These are phyloP conservation scores for Podiceps cristatus DNA, from an alignment of 2,113 vertebrate genomes.

Conservation along the genomic window DNA sequence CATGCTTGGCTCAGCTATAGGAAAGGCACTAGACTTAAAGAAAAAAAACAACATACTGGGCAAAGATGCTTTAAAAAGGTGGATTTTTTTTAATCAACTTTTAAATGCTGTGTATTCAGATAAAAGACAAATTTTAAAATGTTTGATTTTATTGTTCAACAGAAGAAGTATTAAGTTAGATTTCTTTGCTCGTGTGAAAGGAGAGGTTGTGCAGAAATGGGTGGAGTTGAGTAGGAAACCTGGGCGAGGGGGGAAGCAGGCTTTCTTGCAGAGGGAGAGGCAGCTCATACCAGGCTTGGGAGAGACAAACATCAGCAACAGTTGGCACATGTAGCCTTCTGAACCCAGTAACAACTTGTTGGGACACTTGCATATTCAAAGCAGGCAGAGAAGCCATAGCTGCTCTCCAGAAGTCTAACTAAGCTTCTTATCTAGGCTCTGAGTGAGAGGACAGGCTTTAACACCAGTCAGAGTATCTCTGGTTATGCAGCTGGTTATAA, in stretches of 20 bases:
- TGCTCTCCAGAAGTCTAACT: not conserved
- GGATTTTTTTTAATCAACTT: not conserved
- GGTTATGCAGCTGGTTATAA: not conserved
- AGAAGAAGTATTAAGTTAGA: not conserved
- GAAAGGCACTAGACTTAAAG: not conserved
- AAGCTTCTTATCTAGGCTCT: not conserved
- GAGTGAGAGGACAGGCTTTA: not conserved
- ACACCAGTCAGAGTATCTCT: not conserved
- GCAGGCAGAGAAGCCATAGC: not conserved
- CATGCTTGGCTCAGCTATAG: not conserved
- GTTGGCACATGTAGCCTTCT: not conserved
- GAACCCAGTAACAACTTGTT: not conserved
- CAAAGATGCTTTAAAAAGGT: not conserved
- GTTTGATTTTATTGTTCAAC: not conserved
- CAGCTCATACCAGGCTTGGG: not conserved
- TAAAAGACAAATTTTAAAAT: not conserved
- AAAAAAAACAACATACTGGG: not conserved
- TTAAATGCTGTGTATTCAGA: not conserved
- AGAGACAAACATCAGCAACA: not conserved
- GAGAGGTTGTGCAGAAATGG: not conserved
- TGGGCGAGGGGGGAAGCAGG: not conserved
- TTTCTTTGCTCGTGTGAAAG: not conserved
- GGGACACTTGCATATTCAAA: not conserved
- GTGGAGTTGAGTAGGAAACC: not conserved
- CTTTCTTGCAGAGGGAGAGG: not conserved